Base-by-base conservation (phyloP, 2,888 invertebrate species). In the Willowsia nigromaculata region DNA sequence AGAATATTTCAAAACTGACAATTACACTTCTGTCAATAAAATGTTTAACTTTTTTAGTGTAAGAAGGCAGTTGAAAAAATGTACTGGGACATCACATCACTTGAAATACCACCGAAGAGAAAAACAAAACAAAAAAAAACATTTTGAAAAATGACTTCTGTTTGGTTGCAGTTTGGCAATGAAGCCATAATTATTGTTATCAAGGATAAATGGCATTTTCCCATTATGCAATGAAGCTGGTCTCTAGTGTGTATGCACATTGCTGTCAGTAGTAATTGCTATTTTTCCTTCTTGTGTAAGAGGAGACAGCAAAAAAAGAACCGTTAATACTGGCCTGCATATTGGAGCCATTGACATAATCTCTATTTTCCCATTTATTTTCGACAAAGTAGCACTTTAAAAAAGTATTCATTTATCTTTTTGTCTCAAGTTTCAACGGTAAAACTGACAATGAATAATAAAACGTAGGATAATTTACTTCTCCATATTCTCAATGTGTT, bases 141-240 rank as follows among this genome's bases (percentile, higher is more conserved):
- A n/a, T n/a, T n/a, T 53, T 80, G 80, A 80, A 80, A 80, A 80
- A 80, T 80, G 53, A 56, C 59, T 56, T 37, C 9, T 47, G 74
- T 25, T 74, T 27, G n/a, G 56, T 33, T 80, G 37, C 37, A 56
- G 56, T 74, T 80, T 80, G 53, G 80, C 80, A 30, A 80, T 65
- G n/a, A 65, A 65, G 65, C 22, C 65, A 27, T 62, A 18, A n/a
- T 65, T 33, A 37, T 65, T 30, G 30, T 13, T 62, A 62, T 62
- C 62, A 37, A 33, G 18, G 65, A 37, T 65, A 68, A 7, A 74
- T 74, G 74, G 74, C 74, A 15, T 30, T 65, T 65, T 65, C 37
- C 65, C 65, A 65, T 65, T 65, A 25, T 65, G 65, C n/a, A 65
- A 65, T 5, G 30, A 2, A 3, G 27, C 13, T 27, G 27, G 22